Evolutionary conservation across 1,140 invertebrate species (phyloP), one percentile per base, ranked within the genome.

Genomic region (Leptestheria dahalacensis): DNA sequence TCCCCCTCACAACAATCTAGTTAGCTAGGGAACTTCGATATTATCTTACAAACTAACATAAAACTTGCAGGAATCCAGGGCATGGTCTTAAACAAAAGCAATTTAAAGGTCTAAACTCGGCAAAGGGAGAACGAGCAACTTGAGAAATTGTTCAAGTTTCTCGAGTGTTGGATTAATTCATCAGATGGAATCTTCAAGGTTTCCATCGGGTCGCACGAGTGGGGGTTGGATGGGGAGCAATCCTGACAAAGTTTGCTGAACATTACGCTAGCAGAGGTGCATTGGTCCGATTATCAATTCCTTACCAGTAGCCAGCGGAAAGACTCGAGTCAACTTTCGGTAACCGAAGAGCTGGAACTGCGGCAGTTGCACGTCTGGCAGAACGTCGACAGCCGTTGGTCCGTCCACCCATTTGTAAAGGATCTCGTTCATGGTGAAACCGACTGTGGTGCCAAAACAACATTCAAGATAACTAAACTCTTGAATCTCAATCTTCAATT

Each of bases 361-460:
- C 68, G 91, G 91, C 69, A 94, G 80, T 66, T 88, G 90, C 69
- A 95, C 88, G 74, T 92, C 88, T 74, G 83, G 85, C 71, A 87
- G 87, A 64, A 94, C 86, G 68, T 88, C 87, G 68, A 94, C 89
- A 67, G 89, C 91, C 75, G 86, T 85, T 70, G 86, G 84, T 63
- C 88, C 88, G 73, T 90, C 87, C 75, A 90, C 88, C 90, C 90
- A 93, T 75, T 88, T 91, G 82, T 93, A 92, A 68, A 86, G 82
- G 77, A 95, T 94, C 80, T 95, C 91, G 76, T 86, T 81, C 89
- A 92, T 94, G 71, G 90, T 92, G 82, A 94, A 94, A 77, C 91
- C 91, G 81, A 94, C 91, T 94, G 82, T 75, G 66, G 79, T 24
- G 21, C 29, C 33, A 41, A 41, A 6, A 41, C 33, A 41, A 41